phyloP scores from a whole-genome alignment of 2,113 vertebrate species.

The Dicerorhinus sumatrensis region DNA sequence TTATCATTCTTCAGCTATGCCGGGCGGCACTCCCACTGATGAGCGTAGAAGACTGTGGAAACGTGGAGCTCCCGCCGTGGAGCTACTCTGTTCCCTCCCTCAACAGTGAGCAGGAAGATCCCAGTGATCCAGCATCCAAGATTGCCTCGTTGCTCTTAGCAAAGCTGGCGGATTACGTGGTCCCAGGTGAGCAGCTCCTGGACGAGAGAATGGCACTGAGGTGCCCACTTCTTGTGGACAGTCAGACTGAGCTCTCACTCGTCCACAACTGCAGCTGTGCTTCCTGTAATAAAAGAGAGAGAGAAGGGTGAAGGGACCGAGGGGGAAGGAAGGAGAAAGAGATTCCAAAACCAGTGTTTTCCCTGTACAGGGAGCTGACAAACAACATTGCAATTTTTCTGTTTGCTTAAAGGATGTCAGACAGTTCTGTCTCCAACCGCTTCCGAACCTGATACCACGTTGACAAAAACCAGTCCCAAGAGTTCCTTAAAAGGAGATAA shows the following conservation, averaged over 20 bases:
- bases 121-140: constrained; percentile 96
- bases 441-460: constrained; percentile 94
- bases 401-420: constrained; percentile 92
- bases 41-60: constrained; percentile 99
- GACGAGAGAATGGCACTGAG: accelerated
- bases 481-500: constrained; percentile 95
- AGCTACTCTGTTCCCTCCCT: constrained; percentile 96
- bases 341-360: neutral
- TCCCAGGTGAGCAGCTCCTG: constrained; percentile 91
- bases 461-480: constrained; percentile 95
- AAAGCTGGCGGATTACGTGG: constrained; percentile 97
- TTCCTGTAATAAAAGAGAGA: neutral
- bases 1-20: constrained; percentile 98
- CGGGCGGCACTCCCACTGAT: constrained; percentile 97
- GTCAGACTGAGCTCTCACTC: neutral
- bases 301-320: neutral
- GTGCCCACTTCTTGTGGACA: neutral
- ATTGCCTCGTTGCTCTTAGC: constrained; percentile 96
- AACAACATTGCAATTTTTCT: neutral
- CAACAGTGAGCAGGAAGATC: constrained; percentile 96
- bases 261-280: accelerated
- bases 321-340: neutral
- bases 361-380: neutral
- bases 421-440: constrained; percentile 97
- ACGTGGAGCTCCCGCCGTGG: constrained; percentile 97